Percentiles rank a stretch among this genome's conserved stretches.
Evolutionary conservation across 2,797 vertebrate genomes (phyloP).

Genomic region (Mus spretus): DNA sequence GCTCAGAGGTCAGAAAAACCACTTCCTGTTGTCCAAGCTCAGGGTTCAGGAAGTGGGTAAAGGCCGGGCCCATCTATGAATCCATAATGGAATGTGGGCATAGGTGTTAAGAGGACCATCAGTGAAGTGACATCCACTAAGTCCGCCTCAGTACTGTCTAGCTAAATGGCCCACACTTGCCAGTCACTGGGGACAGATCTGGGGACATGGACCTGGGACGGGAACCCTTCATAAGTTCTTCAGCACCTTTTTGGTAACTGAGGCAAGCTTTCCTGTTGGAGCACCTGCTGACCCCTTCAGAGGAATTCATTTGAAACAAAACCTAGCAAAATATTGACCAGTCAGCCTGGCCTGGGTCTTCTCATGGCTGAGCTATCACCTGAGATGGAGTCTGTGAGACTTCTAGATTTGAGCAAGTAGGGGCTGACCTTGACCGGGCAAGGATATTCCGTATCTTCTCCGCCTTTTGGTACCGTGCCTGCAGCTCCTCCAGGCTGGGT

Average conservation of each 20-base stretch:
- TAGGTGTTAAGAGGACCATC: background rate
- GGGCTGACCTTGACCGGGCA: conserved; percentile 95
- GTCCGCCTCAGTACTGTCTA: background rate
- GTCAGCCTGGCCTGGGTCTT: background rate
- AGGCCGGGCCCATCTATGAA: background rate
- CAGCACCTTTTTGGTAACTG: background rate
- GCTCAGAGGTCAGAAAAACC: background rate
- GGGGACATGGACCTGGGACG: background rate
- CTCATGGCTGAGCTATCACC: background rate
- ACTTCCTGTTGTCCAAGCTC: background rate
- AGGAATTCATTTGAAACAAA: background rate
- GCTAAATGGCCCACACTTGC: background rate
- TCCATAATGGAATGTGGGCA: background rate
- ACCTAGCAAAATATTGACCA: background rate
- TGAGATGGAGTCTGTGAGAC: fast-evolving
- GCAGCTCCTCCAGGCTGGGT: conserved; percentile 95
- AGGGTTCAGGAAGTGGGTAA: background rate
- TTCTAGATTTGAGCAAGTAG: fast-evolving
- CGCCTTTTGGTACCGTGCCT: conserved; percentile 95
- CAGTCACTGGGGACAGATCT: background rate
- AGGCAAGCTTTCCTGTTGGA: background rate
- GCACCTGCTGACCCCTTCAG: background rate
- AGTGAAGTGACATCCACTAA: background rate
- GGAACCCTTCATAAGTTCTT: background rate
- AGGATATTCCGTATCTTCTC: conserved; percentile 98